A percentile compares a stretch with the other conserved stretches of the same genome.
Evolutionary conservation across 1,140 invertebrate genomes (phyloP).

Genomic region (Drosophila pruinosa): DNA sequence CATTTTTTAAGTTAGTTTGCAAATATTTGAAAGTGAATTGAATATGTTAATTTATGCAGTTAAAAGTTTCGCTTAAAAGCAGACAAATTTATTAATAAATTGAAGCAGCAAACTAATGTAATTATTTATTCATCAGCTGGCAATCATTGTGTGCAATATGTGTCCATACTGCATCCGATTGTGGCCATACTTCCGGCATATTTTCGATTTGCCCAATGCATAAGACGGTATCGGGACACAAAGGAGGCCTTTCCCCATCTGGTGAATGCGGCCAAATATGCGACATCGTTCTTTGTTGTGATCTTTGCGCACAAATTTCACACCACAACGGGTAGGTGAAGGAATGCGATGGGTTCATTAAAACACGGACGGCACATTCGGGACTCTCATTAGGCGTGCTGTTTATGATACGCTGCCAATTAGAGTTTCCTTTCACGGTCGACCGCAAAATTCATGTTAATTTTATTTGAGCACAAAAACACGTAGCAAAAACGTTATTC

Average conservation of each 20-base stretch:
- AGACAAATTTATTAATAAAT: not conserved
- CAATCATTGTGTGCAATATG: constrained; percentile 86
- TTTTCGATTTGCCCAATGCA: constrained; percentile 98
- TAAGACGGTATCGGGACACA: constrained; percentile 95
- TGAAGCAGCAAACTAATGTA: not conserved
- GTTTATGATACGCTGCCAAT: constrained; percentile 61
- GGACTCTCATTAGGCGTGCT: constrained; percentile 41
- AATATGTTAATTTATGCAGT: not conserved
- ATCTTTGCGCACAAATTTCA: constrained; percentile 81
- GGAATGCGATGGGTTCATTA: not conserved
- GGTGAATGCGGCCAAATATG: constrained; percentile 91
- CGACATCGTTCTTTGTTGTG: constrained; percentile 82
- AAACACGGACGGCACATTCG: not conserved
- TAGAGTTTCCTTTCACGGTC: constrained; percentile 45
- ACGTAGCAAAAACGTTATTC: constrained; percentile 1
- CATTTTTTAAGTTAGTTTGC: not conserved
- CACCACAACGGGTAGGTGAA: constrained; percentile 71
- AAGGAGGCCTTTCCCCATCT: constrained; percentile 96
- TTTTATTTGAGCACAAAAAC: constrained; percentile 37
- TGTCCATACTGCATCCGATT: constrained; percentile 88
- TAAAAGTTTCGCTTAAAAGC: not conserved
- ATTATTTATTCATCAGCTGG: constrained; percentile 82
- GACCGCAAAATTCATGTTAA: constrained; percentile 56
- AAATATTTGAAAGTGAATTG: not conserved
- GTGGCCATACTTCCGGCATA: constrained; percentile 97